Percentiles rank a stretch among this genome's conserved stretches.
phyloP scores from a whole-genome alignment of 2,113 vertebrate species.

The Erinaceus europaeus region DNA sequence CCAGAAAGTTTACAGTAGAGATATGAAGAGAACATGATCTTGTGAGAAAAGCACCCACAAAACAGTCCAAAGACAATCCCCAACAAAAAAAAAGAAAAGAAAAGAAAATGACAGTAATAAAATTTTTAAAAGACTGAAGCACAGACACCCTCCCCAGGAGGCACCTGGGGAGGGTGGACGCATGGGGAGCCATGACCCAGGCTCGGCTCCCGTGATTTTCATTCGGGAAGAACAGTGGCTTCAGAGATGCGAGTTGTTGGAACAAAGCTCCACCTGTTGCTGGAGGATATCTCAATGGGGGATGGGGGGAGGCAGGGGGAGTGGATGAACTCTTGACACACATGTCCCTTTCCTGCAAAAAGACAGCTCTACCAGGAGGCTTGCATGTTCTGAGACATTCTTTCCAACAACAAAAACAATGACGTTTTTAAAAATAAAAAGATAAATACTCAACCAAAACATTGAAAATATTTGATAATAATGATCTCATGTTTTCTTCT shows the following conservation, averaged over 20 bases:
- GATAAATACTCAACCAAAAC: conserved; percentile 72
- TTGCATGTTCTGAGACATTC: conserved; percentile 43
- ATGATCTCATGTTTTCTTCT: conserved; percentile 14
- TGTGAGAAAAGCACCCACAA: neutral
- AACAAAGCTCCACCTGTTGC: too few relatives aligned
- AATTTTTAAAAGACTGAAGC: too few relatives aligned
- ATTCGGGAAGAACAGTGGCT: too few relatives aligned
- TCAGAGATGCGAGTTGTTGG: too few relatives aligned
- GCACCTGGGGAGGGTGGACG: too few relatives aligned
- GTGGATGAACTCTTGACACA: too few relatives aligned
- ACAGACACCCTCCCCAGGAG: too few relatives aligned
- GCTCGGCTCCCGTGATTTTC: too few relatives aligned
- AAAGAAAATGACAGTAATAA: too few relatives aligned
- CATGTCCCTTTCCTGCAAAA: neutral
- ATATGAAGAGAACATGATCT: neutral
- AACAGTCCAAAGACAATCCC: neutral
- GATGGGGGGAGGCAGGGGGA: neutral
- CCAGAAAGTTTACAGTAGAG: conserved; percentile 50
- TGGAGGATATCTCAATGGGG: too few relatives aligned
- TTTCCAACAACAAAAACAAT: conserved; percentile 38
- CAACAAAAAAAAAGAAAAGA: neutral
- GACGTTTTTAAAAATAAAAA: conserved; percentile 49
- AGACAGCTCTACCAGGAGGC: neutral
- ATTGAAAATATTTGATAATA: conserved; percentile 57
- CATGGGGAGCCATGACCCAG: too few relatives aligned